These are phyloP conservation scores for Rhinophrynus dorsalis DNA, from an alignment of 2,797 vertebrate genomes.

Conservation along the genomic window DNA sequence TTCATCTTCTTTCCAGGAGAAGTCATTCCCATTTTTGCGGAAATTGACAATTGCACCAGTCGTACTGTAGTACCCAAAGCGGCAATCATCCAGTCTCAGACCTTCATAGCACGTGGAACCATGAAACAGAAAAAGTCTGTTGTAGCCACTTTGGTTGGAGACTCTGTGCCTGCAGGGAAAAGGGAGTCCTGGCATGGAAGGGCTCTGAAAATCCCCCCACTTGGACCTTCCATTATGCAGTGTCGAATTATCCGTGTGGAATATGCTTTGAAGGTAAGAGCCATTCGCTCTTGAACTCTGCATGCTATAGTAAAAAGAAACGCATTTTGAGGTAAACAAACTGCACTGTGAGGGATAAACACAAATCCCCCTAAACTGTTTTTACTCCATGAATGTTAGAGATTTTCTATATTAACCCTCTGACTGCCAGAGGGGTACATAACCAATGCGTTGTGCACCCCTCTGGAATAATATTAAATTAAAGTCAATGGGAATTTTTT, in stretches of 20 bases:
- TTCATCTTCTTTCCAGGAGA: constrained; percentile 73
- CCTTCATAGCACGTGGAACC: constrained; percentile 88
- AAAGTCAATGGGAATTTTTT: no score
- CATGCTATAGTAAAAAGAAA: no score
- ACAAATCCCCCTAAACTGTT: no score
- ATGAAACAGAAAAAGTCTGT: constrained; percentile 89
- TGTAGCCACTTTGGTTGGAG: constrained; percentile 82
- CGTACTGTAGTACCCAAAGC: constrained; percentile 85
- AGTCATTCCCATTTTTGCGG: constrained; percentile 90
- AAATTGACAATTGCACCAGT: constrained; percentile 89
- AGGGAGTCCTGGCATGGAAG: constrained; percentile 88
- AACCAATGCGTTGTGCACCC: no score
- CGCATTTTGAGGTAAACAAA: no score
- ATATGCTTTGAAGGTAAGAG: constrained; percentile 84
- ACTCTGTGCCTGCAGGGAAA: constrained; percentile 73
- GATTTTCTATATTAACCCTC: no score
- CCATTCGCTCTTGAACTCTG: no score
- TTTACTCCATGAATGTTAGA: no score
- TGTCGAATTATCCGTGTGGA: constrained; percentile 93
- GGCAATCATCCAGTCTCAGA: constrained; percentile 91
- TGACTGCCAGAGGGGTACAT: no score
- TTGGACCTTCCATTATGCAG: constrained; percentile 91
- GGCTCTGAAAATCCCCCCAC: constrained; percentile 88
- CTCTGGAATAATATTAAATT: no score
- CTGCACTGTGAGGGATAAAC: no score